A percentile compares a stretch with the other conserved stretches of the same genome.
These are phyloP conservation scores for Helogale parvula DNA, from an alignment of 2,113 vertebrate species.

Conservation along the genomic window DNA sequence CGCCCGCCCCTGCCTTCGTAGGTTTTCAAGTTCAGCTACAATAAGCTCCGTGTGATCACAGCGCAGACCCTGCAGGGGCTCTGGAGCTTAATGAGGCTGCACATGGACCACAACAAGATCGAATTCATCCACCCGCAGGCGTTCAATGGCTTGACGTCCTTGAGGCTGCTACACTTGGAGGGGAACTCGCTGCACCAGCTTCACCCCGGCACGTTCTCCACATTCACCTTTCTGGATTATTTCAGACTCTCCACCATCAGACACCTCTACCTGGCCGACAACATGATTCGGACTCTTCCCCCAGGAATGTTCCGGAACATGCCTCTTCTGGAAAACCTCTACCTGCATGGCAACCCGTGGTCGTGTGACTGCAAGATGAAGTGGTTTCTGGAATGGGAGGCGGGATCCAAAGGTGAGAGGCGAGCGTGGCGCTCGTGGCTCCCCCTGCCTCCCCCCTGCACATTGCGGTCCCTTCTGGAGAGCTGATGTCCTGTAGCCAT, in stretches of 20 bases:
- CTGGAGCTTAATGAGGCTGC: slow-evolving; percentile 88
- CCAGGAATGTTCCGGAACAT: slow-evolving; percentile 82
- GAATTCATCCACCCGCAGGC: slow-evolving; percentile 93
- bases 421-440: rapidly evolving
- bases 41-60: slow-evolving; percentile 90
- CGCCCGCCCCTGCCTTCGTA: slow-evolving; percentile 32
- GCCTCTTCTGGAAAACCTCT: slow-evolving; percentile 92
- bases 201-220: slow-evolving; percentile 91
- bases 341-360: slow-evolving; percentile 95
- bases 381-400: slow-evolving; percentile 90
- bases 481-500: rapidly evolving
- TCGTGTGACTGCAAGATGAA: slow-evolving; percentile 90
- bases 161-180: slow-evolving; percentile 93
- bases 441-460: neutral
- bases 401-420: slow-evolving; percentile 86
- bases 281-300: slow-evolving; percentile 87
- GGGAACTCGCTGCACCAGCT: slow-evolving; percentile 92
- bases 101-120: slow-evolving; percentile 94
- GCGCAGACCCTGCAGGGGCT: slow-evolving; percentile 89
- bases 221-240: slow-evolving; percentile 88
- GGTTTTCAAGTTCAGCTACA: slow-evolving; percentile 97
- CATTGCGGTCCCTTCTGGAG: rapidly evolving
- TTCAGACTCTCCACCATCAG: slow-evolving; percentile 91
- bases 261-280: slow-evolving; percentile 94
- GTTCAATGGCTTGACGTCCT: slow-evolving; percentile 91